A percentile compares a stretch with the other conserved stretches of the same genome.
phyloP scores from a whole-genome alignment of 2,113 vertebrate species.

The Mystacornis crossleyi region DNA sequence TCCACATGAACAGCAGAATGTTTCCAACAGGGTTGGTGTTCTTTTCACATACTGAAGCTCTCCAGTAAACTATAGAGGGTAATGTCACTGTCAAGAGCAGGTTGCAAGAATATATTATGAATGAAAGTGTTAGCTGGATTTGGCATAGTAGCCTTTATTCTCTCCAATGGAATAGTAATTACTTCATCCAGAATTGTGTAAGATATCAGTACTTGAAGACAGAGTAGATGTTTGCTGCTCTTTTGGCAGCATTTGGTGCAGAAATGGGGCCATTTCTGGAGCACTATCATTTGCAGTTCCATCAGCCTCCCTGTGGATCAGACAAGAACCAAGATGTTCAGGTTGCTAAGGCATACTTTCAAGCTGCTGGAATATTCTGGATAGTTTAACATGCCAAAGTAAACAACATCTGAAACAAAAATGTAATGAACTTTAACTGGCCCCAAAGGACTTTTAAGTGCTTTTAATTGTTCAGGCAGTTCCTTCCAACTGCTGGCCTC shows the following conservation, averaged over 20 bases:
- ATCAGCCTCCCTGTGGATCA: background rate
- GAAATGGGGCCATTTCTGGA: background rate
- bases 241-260: background rate
- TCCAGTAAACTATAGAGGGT: background rate
- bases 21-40: background rate
- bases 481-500: slow-evolving; percentile 31
- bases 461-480: slow-evolving; percentile 26
- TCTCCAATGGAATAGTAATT: background rate
- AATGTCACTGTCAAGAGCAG: background rate
- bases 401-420: slow-evolving; percentile 33
- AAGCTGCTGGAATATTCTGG: background rate
- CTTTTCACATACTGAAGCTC: background rate
- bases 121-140: background rate
- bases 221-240: background rate
- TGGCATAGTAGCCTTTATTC: background rate
- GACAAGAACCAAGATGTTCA: background rate
- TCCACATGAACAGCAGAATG: background rate
- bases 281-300: background rate
- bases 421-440: background rate
- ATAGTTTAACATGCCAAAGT: background rate
- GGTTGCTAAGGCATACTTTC: background rate
- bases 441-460: background rate
- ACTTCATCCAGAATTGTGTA: background rate
- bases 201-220: background rate
- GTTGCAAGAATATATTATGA: background rate